These are phyloP conservation scores for Macquaria australasica DNA, from an alignment of 2,113 vertebrate genomes.

Conservation along the genomic window DNA sequence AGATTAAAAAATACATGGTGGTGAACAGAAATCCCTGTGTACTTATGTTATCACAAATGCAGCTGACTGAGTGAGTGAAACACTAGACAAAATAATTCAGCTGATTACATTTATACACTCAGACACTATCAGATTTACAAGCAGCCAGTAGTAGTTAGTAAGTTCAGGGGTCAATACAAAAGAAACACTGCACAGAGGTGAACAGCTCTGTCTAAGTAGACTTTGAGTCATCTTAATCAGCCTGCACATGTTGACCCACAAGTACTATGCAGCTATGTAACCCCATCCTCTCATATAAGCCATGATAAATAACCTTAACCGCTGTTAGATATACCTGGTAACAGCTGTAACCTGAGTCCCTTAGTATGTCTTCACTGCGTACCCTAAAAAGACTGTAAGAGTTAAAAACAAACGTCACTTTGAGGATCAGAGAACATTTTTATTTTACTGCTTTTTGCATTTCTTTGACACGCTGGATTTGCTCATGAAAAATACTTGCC, in stretches of 20 bases:
- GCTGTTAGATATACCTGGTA: constrained; percentile 11
- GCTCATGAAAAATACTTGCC: neutral
- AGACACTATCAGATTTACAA: no score
- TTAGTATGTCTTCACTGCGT: neutral
- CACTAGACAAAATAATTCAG: neutral
- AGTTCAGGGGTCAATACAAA: constrained; percentile 34
- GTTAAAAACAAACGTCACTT: neutral
- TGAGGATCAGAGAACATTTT: neutral
- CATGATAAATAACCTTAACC: constrained; percentile 21
- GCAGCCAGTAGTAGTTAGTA: neutral
- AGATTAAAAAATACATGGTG: neutral
- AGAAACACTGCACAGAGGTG: constrained; percentile 54
- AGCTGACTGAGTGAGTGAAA: neutral
- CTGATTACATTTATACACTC: neutral
- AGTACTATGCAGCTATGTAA: constrained; percentile 7
- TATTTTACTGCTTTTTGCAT: neutral
- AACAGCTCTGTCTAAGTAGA: constrained; percentile 44
- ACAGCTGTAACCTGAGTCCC: neutral
- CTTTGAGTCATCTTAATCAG: constrained; percentile 50
- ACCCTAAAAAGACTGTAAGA: neutral
- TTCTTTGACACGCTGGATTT: neutral
- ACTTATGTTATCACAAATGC: neutral
- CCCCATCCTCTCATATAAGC: constrained; percentile 54
- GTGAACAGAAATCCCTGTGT: neutral
- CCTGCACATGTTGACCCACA: constrained; percentile 13